phyloP scores from a whole-genome alignment of 92 coral and sea anemone genomes.

The Zoanthus sansibaricus region DNA sequence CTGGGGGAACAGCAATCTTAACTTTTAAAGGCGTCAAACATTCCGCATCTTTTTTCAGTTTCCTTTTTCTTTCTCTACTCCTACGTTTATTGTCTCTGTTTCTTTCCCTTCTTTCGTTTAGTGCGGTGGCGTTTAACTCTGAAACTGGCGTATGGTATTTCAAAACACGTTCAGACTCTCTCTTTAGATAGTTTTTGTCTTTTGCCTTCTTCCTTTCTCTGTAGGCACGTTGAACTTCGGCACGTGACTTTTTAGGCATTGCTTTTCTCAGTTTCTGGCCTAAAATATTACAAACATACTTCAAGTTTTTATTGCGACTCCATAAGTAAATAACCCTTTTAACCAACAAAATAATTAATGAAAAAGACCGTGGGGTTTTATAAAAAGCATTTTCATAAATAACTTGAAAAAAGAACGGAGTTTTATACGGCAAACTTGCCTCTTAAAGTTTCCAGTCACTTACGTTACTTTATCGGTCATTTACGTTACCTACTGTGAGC shows the following conservation, averaged over 20 bases:
- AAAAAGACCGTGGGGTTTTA: not conserved
- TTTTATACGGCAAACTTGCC: not conserved
- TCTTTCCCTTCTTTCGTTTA: conserved; percentile 42
- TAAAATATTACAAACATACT: conserved; percentile 17
- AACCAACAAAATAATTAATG: not conserved
- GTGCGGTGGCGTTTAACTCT: conserved; percentile 28
- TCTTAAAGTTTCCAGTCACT: conserved; percentile 8
- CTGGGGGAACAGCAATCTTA: conserved; percentile 9
- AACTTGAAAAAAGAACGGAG: conserved; percentile 4
- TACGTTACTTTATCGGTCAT: conserved; percentile 18
- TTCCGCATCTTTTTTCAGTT: conserved; percentile 19
- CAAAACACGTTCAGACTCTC: conserved; percentile 45
- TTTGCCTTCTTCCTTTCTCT: conserved; percentile 48
- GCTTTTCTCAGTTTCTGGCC: conserved; percentile 32
- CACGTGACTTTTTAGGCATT: conserved; percentile 51
- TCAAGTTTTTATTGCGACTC: conserved; percentile 1
- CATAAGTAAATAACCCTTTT: conserved; percentile 2
- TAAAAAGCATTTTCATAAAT: not conserved
- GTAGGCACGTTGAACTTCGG: conserved; percentile 57
- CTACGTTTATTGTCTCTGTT: conserved; percentile 41
- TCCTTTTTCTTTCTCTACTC: conserved; percentile 52
- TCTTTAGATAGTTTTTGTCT: conserved; percentile 27
- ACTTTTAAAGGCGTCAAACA: conserved; percentile 19
- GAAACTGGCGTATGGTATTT: conserved; percentile 33
- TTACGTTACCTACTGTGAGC: conserved; percentile 1